Evolutionary conservation across 2,888 invertebrate genomes (phyloP), one percentile per base, ranked within the genome.

Genomic region (Nebria brevicollis): DNA sequence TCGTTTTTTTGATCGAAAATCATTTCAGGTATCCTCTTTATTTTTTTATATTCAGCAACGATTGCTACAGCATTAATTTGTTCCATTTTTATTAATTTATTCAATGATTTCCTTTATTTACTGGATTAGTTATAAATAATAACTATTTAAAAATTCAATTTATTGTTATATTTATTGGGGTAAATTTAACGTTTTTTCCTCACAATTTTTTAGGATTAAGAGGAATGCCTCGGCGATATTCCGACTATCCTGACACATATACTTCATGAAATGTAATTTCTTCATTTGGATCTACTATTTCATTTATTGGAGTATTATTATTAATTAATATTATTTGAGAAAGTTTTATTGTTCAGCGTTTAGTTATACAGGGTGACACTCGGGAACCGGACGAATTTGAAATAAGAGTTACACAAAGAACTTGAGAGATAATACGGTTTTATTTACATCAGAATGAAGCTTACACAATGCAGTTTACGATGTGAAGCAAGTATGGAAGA

Each of bases 161-260:
- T 91, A 87, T 91, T 85, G 87, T 90, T 83, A 94, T 94, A 91
- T 95, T 95, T 91, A 87, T 94, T 85, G 94, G 94, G 82, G 94
- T 95, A 85, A 95, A 95, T 90, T 87, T 94, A 91, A 95, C 94
- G 0, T 94, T 95, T 88, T 95, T 95, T n/a, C 94, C 95, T 0
- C 94, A 94, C 91, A 94, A 95, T 89, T 95, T 95, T 85, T 87
- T 94, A 89, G 94, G 94, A 77, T 87, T 94, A 89, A 91, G 90
- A 42, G 93, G 94, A 0, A 94, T 95, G 89, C 95, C 94, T 74
- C 94, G 95, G 80, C 94, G 95, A 82, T 94, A 94, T 77, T 93
- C 94, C 2, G 94, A 94, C 88, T 95, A 94, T 77, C 93, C 94
- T 0, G 94, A 94, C 88, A 89, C 90, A 26, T 94, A 91, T 86